phyloP scores from a whole-genome alignment of 2,113 vertebrate species.

The Tragelaphus imberbis region DNA sequence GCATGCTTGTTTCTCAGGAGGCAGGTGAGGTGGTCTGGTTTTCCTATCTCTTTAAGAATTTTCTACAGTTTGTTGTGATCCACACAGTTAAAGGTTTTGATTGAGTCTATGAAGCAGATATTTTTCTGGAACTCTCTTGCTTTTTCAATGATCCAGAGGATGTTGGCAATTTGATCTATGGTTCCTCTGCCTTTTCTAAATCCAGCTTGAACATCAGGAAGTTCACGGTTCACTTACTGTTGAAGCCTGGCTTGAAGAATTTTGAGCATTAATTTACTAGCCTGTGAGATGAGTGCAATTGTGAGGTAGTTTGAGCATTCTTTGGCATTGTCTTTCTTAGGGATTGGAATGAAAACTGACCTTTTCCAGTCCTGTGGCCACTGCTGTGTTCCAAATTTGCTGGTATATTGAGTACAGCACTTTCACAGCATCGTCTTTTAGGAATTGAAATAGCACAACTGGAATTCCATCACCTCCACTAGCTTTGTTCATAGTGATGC shows the following conservation, averaged over 20 bases:
- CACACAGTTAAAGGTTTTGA: not conserved
- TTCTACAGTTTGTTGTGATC: not conserved
- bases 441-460: not conserved
- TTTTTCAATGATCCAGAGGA: not conserved
- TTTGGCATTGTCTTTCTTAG: not conserved
- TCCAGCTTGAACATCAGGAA: not conserved
- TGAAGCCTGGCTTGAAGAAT: not conserved
- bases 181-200: not conserved
- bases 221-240: rapidly evolving
- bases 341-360: not conserved
- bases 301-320: not conserved
- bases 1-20: not conserved
- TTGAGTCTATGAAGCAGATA: not conserved
- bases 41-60: not conserved
- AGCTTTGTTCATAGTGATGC: not conserved
- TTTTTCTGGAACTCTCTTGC: not conserved
- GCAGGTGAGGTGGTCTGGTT: not conserved
- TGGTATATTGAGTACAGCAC: not conserved
- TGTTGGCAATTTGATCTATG: not conserved
- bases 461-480: not conserved
- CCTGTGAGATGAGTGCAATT: not conserved
- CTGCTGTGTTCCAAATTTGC: not conserved
- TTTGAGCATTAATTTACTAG: not conserved
- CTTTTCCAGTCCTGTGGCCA: not conserved
- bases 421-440: not conserved